Evolutionary conservation across 2,797 vertebrate genomes (phyloP).

Genomic region (Danio aesculapii): DNA sequence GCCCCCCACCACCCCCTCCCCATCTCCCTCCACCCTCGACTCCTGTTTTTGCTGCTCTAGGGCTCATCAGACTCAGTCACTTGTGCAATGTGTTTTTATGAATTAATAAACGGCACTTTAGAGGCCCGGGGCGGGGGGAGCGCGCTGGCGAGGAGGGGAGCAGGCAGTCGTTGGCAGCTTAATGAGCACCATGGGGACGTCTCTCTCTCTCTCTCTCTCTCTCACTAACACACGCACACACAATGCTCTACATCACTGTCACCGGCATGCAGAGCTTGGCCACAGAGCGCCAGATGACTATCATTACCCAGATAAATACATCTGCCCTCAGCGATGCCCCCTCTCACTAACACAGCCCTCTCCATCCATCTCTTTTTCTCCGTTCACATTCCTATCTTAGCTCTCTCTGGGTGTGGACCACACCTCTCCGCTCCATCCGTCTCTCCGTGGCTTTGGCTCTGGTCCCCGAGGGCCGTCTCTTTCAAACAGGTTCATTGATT

Average conservation of each 20-base stretch:
- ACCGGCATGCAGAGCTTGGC: slow-evolving; percentile 65
- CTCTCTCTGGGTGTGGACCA: slow-evolving; percentile 14
- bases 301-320: slow-evolving; percentile 78
- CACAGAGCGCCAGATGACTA: slow-evolving; percentile 73
- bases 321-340: slow-evolving; percentile 75
- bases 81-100: slow-evolving; percentile 87
- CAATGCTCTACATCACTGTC: slow-evolving; percentile 68
- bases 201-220: slow-evolving; percentile 34
- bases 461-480: slow-evolving; percentile 71
- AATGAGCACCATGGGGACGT: slow-evolving; percentile 81
- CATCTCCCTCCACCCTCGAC: slow-evolving; percentile 30
- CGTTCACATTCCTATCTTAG: slow-evolving; percentile 57
- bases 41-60: slow-evolving; percentile 76
- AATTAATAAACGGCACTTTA: slow-evolving; percentile 90
- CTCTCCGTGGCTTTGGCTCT: slow-evolving; percentile 41
- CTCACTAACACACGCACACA: slow-evolving; percentile 48
- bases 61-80: slow-evolving; percentile 85
- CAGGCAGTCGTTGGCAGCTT: slow-evolving; percentile 79
- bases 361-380: slow-evolving; percentile 40
- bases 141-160: slow-evolving; percentile 51
- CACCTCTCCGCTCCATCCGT: slow-evolving; percentile 29
- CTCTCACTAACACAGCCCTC: slow-evolving; percentile 58
- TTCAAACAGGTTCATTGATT: slow-evolving; percentile 80
- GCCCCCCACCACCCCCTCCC: neutral
- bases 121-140: slow-evolving; percentile 70